Conservation (phyloP, 2,797 vertebrate genomes). For the Stomatorhinus walkeri region DNA sequence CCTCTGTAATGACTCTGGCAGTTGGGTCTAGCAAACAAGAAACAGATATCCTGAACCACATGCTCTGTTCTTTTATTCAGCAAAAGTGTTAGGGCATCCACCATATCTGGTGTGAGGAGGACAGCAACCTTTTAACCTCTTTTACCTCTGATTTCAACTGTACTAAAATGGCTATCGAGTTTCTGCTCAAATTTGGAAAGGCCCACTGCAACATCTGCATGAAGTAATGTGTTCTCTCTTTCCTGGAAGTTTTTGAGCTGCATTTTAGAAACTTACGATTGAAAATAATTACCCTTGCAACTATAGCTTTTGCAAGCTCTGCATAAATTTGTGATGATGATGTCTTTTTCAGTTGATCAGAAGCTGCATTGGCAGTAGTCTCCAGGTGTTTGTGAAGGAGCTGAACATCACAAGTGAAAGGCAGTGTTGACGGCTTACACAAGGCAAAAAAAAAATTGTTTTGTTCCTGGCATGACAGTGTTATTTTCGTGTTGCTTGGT, state of each 20-base stretch:
- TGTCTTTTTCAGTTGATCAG: constrained; percentile 8
- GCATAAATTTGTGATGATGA: background rate
- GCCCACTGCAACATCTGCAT: constrained; percentile 22
- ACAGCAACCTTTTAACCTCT: constrained; percentile 18
- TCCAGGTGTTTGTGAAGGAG: constrained; percentile 32
- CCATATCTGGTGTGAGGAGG: constrained; percentile 19
- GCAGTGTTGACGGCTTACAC: constrained; percentile 29
- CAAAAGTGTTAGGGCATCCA: constrained; percentile 23
- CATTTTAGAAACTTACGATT: constrained; percentile 22
- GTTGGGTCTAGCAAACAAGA: constrained; percentile 30
- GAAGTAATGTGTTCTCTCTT: constrained; percentile 17
- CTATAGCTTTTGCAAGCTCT: constrained; percentile 10
- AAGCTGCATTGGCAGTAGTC: constrained; percentile 21
- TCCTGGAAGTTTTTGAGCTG: constrained; percentile 11
- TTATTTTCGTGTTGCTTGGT: no score
- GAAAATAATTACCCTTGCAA: constrained; percentile 17
- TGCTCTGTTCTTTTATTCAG: constrained; percentile 20
- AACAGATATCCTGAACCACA: constrained; percentile 24
- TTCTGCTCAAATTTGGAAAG: constrained; percentile 28
- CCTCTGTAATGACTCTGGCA: constrained; percentile 29
- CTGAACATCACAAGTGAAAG: constrained; percentile 40
- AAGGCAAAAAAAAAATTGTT: no score
- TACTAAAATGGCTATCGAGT: constrained; percentile 25
- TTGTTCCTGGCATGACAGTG: no score
- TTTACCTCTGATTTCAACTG: constrained; percentile 31